Evolutionary conservation across 2,113 vertebrate genomes (phyloP).

Genomic region (Halcyon malimbica): DNA sequence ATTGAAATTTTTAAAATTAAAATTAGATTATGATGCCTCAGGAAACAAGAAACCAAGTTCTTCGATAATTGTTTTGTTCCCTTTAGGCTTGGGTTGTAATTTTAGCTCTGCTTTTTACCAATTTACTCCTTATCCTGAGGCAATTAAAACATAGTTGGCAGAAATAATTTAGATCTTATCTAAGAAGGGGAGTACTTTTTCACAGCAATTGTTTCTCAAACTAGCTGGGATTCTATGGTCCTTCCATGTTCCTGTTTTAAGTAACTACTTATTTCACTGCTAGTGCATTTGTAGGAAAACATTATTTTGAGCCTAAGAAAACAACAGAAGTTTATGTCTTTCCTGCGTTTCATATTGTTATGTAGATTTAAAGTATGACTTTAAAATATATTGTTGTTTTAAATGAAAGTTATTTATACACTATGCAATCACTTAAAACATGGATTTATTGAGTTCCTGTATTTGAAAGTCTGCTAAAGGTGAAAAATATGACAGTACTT

Average conservation of each 20-base stretch:
- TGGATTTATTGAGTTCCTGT: background rate
- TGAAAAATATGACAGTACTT: background rate
- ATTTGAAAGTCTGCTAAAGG: background rate
- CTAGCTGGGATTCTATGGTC: background rate
- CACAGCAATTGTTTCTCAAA: background rate
- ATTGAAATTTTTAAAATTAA: background rate
- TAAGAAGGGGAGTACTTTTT: background rate
- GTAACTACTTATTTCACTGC: background rate
- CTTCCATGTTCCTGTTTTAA: background rate
- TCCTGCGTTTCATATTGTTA: background rate
- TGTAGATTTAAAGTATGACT: background rate
- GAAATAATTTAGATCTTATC: background rate
- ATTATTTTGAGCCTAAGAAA: background rate
- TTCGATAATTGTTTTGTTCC: background rate
- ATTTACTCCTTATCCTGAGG: background rate
- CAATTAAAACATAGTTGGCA: background rate
- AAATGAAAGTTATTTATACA: background rate
- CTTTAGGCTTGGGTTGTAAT: background rate
- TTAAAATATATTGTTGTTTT: background rate
- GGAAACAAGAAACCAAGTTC: background rate
- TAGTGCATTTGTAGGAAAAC: background rate
- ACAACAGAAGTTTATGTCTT: background rate
- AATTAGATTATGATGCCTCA: background rate
- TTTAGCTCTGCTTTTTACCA: background rate
- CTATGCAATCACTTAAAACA: background rate